These are phyloP conservation scores for Hemiscyllium ocellatum DNA, from an alignment of 2,113 vertebrate genomes.

Conservation along the genomic window DNA sequence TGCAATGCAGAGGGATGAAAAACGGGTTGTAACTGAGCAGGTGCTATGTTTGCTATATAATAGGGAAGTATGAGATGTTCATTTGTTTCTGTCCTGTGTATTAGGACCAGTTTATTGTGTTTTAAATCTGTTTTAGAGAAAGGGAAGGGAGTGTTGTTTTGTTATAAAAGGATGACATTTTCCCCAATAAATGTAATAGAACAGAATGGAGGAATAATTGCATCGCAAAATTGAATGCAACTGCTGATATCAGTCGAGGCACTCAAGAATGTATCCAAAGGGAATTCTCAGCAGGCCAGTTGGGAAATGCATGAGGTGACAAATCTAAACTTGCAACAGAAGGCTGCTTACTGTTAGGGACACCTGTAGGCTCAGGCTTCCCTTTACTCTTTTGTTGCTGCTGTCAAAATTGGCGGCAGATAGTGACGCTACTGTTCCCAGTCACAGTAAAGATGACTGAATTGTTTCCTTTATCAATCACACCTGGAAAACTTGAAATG, in stretches of 20 bases:
- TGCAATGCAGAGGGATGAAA: not conserved
- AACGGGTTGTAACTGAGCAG: not conserved
- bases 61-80: not conserved
- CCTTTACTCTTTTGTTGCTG: not conserved
- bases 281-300: not conserved
- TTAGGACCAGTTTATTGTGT: not conserved
- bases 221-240: not conserved
- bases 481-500: not conserved
- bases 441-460: not conserved
- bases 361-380: not conserved
- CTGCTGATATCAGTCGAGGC: not conserved
- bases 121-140: not conserved
- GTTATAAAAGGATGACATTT: not conserved
- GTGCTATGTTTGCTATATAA: not conserved
- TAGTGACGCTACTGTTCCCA: not conserved
- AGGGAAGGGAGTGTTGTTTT: not conserved
- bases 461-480: not conserved
- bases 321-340: not conserved
- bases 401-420: not conserved
- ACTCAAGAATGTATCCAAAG: not conserved
- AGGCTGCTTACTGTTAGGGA: not conserved
- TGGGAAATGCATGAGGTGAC: not conserved
- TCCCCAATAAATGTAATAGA: not conserved
- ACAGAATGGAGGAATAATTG: not conserved
- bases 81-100: not conserved